Conservation (phyloP, 1,140 invertebrate genomes). For the Pseudobourletiella spinata region DNA sequence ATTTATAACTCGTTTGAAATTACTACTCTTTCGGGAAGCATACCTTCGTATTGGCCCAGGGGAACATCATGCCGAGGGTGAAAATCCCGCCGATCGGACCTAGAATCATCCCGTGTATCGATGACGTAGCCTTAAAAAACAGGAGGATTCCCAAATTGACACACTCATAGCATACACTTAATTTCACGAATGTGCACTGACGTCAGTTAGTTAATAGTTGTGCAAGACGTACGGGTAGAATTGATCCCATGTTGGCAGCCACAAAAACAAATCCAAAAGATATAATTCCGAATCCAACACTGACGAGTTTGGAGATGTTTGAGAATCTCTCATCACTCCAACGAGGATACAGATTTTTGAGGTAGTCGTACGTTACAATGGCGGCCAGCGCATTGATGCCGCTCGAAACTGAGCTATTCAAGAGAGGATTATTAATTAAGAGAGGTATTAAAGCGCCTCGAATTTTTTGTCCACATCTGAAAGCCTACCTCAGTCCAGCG, state of each 20-base stretch:
- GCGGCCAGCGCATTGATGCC: conserved; percentile 23
- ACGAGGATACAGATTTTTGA: conserved; percentile 12
- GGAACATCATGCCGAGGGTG: conserved; percentile 24
- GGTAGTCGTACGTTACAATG: conserved; percentile 24
- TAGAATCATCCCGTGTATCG: conserved; percentile 20
- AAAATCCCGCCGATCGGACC: conserved; percentile 25
- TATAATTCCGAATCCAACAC: conserved; percentile 10
- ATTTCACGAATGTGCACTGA: too few relatives aligned
- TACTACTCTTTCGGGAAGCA: too few relatives aligned
- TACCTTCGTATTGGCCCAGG: conserved; percentile 22
- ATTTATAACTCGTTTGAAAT: too few relatives aligned
- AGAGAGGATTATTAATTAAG: not conserved
- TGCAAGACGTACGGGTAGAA: conserved; percentile 17
- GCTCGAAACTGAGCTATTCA: conserved; percentile 17
- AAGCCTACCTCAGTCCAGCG: conserved; percentile 39
- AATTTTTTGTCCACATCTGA: not conserved
- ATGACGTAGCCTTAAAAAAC: conserved; percentile 10
- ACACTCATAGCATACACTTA: too few relatives aligned
- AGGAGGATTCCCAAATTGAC: too few relatives aligned
- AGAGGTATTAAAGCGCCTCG: not conserved
- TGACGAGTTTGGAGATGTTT: conserved; percentile 15
- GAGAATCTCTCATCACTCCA: conserved; percentile 3
- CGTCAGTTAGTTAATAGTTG: too few relatives aligned
- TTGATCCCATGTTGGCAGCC: conserved; percentile 9
- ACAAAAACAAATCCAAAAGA: conserved; percentile 24